Conservation (phyloP, 2,888 invertebrate species). For the Camptogramma bilineatum region DNA sequence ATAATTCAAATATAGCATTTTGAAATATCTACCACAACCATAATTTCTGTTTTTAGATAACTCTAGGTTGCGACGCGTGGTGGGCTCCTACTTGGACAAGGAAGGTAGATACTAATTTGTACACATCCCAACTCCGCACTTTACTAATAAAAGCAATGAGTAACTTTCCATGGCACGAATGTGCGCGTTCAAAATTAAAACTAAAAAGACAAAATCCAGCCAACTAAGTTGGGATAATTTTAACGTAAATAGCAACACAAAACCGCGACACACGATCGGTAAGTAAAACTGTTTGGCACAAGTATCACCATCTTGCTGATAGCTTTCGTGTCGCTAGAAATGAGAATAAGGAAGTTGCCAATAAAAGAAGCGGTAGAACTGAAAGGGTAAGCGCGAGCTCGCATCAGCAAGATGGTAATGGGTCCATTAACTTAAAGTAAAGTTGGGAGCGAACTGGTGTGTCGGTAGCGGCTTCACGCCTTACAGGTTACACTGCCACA, state of each 20-base stretch:
- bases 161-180: conserved; percentile 58
- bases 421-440: conserved; percentile 55
- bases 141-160: conserved; percentile 53
- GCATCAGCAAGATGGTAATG: conserved; percentile 67
- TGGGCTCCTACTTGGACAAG: conserved; percentile 51
- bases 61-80: conserved; percentile 67
- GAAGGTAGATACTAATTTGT: conserved; percentile 57
- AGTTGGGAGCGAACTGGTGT: conserved; percentile 48
- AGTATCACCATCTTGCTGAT: conserved; percentile 69
- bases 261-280: conserved; percentile 65
- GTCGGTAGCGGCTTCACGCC: conserved; percentile 53
- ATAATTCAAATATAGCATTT: conserved; percentile 76
- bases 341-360: conserved; percentile 46
- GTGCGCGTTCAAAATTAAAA: conserved; percentile 60
- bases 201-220: conserved; percentile 69
- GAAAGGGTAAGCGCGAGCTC: conserved; percentile 49
- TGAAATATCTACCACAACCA: conserved; percentile 85
- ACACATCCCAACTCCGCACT: conserved; percentile 59
- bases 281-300: conserved; percentile 64
- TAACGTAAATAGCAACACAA: conserved; percentile 65
- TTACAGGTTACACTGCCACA: conserved; percentile 99
- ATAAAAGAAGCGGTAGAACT: conserved; percentile 43
- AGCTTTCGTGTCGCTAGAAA: conserved; percentile 49
- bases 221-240: conserved; percentile 81
- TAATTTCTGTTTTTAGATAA: conserved; percentile 77